Evolutionary conservation across 2,888 invertebrate species (phyloP).

Genomic region (Tanytarsus gracilentus): DNA sequence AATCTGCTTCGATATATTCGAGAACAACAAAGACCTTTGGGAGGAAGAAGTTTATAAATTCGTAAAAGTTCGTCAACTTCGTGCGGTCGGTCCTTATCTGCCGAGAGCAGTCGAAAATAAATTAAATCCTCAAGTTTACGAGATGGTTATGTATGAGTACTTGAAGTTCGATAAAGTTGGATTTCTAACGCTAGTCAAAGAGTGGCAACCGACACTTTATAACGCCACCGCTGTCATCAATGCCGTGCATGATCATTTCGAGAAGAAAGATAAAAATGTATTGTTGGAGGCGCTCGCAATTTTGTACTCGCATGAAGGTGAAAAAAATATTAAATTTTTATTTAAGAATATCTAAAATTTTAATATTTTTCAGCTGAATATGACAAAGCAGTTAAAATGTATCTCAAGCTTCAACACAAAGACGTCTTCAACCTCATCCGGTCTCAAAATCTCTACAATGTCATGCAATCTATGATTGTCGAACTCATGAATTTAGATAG

Average conservation of each 20-base stretch:
- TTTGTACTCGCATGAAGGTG: conserved; percentile 75
- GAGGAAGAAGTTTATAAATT: conserved; percentile 88
- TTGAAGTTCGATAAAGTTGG: conserved; percentile 73
- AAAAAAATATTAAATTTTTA: no score
- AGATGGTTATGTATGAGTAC: conserved; percentile 89
- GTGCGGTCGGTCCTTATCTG: conserved; percentile 69
- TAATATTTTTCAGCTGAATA: no score
- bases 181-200: conserved; percentile 73
- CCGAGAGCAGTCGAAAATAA: conserved; percentile 63
- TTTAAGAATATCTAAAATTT: no score
- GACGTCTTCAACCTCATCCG: conserved; percentile 84
- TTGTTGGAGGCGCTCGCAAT: conserved; percentile 82
- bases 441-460: conserved; percentile 70
- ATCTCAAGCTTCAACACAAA: conserved; percentile 79
- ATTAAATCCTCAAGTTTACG: conserved; percentile 77
- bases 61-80: conserved; percentile 68
- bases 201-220: conserved; percentile 80
- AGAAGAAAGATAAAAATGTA: conserved; percentile 59
- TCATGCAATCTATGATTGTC: conserved; percentile 78
- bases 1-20: conserved; percentile 74
- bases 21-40: conserved; percentile 76
- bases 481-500: conserved; percentile 81
- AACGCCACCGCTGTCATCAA: conserved; percentile 76
- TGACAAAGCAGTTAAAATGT: conserved; percentile 85
- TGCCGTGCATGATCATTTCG: conserved; percentile 73